Conservation (phyloP, 2,113 vertebrate species). For the Zootoca vivipara region DNA sequence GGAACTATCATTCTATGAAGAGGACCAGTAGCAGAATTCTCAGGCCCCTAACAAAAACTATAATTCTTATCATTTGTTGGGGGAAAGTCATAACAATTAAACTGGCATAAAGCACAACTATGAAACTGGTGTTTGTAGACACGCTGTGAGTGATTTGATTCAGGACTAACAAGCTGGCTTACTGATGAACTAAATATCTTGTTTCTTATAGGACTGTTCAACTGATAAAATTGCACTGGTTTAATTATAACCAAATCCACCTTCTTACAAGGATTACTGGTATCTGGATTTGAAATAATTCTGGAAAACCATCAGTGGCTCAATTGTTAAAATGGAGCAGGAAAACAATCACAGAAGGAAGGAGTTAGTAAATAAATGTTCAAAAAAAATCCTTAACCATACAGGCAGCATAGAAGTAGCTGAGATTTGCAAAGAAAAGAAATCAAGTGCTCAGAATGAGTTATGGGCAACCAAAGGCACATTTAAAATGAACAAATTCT, state of each 20-base stretch:
- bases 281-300: neutral
- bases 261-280: neutral
- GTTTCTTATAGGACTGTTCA: neutral
- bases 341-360: neutral
- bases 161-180: neutral
- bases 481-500: neutral
- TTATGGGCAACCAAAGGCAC: neutral
- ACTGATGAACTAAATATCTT: neutral
- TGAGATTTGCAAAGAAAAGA: neutral
- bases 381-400: neutral
- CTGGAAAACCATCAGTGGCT: neutral
- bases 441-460: neutral
- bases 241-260: neutral
- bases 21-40: neutral
- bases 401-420: neutral
- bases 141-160: neutral
- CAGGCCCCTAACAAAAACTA: neutral
- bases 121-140: neutral
- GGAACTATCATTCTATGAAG: neutral
- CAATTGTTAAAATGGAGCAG: neutral
- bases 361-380: neutral
- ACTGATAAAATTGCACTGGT: neutral
- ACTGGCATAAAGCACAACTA: neutral
- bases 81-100: constrained; percentile 2
- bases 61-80: neutral